Base-by-base conservation (phyloP, 2,888 invertebrate genomes). In the Drosophila conformis region DNA sequence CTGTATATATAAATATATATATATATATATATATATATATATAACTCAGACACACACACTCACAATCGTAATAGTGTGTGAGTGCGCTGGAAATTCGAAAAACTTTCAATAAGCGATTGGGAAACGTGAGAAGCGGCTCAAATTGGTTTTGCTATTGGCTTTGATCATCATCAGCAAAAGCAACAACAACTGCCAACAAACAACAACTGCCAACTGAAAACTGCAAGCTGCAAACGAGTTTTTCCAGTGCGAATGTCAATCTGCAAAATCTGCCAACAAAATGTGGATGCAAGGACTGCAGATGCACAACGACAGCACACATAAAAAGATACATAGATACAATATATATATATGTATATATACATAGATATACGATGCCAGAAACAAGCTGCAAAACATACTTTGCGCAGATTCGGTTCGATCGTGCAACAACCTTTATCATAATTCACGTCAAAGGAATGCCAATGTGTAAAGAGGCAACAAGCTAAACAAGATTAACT, bases 211-310 rank as follows among this genome's bases (percentile, higher is more conserved):
- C 36, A 58, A 29, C 27, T 33, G 33, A 33, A 33, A 58, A 36
- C 38, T 35, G 35, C 35, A 15, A 58, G 25, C 27, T 18, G 35
- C 46, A 87, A 86, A 88, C 83, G 29, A 66, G 84, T 84, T 85
- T 83, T 85, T 86, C 84, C 89, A 82, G 76, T 86, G 81, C 75
- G 76, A 78, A 57, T 70, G 77, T 77, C 82, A 82, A 89, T 72
- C 69, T 73, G 67, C 52, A 21, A 57, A 68, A 52, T 73, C 58
- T 58, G 48, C 51, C 51, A 67, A 57, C 65, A 35, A 69, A 35
- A 48, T 40, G 31, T 56, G 40, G 69, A 29, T 51, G 15, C 52
- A 71, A 78, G 78, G 80, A 78, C 65, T 61, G 76, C 72, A 80
- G 80, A 71, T 68, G 80, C 61, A 60, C 76, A 76, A 42, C 57